Percentiles rank a stretch among this genome's conserved stretches.
phyloP scores from a whole-genome alignment of 2,888 invertebrate species.

The Loripinus fragilis region DNA sequence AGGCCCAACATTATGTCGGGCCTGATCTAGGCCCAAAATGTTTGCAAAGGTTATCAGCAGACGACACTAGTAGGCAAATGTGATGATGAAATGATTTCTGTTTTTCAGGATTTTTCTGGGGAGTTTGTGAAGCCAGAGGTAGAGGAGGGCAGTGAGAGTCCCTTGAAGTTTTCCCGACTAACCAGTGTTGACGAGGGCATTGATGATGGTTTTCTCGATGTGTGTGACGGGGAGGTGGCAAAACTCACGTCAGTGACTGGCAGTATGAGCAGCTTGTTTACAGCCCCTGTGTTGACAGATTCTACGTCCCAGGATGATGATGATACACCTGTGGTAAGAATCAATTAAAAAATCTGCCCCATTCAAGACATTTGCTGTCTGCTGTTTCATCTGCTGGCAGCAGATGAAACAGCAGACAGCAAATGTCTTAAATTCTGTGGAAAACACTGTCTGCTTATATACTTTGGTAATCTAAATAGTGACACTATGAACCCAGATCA shows the following conservation, averaged over 20 bases:
- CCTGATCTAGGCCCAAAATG: too few species aligned
- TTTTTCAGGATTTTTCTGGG: constrained; percentile 66
- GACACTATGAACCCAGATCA: too few species aligned
- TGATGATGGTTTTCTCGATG: constrained; percentile 80
- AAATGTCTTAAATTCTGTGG: too few species aligned
- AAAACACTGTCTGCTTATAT: too few species aligned
- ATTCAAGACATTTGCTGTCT: too few species aligned
- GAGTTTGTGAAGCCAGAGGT: constrained; percentile 47
- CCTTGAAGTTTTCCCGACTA: constrained; percentile 65
- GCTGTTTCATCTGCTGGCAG: too few species aligned
- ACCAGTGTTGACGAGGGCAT: constrained; percentile 67
- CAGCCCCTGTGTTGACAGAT: constrained; percentile 69
- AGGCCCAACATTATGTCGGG: too few species aligned
- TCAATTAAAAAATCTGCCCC: neutral
- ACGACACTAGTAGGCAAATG: too few species aligned
- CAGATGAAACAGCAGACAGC: too few species aligned
- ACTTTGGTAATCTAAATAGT: too few species aligned
- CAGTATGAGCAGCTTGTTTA: constrained; percentile 69
- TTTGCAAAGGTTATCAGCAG: too few species aligned
- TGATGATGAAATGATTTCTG: too few species aligned
- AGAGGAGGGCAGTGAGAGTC: constrained; percentile 57
- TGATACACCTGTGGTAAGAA: constrained; percentile 66
- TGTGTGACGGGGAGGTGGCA: constrained; percentile 53
- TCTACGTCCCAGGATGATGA: constrained; percentile 46
- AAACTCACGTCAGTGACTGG: constrained; percentile 36